Conservation (phyloP, 2,888 invertebrate species). For the Cephus spinipes region DNA sequence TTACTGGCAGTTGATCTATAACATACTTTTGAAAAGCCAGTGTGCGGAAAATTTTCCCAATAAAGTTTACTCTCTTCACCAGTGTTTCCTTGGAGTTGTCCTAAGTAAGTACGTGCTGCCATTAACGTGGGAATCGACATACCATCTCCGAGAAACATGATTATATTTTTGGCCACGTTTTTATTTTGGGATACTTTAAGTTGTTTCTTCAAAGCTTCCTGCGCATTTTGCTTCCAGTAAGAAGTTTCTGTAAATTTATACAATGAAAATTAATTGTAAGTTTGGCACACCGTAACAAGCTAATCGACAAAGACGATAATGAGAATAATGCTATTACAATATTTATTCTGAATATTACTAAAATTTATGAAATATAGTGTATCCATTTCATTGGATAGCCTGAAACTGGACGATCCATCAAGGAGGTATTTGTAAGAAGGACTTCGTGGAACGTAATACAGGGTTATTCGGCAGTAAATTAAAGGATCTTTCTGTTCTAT, state of each 20-base stretch:
- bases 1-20: neutral
- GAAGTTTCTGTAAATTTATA: slow-evolving; percentile 22
- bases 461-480: too few species aligned
- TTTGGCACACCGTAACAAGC: too few species aligned
- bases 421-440: too few species aligned
- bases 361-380: too few species aligned
- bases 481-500: too few species aligned
- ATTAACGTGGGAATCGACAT: slow-evolving; percentile 87
- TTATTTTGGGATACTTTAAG: slow-evolving; percentile 58
- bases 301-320: too few species aligned
- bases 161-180: slow-evolving; percentile 76
- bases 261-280: too few species aligned
- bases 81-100: slow-evolving; percentile 70
- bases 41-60: slow-evolving; percentile 82
- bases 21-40: slow-evolving; percentile 80
- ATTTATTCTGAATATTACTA: too few species aligned
- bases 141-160: slow-evolving; percentile 88
- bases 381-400: neutral
- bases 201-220: slow-evolving; percentile 63
- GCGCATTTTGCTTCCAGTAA: slow-evolving; percentile 69
- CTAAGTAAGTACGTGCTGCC: slow-evolving; percentile 80
- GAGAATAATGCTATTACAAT: too few species aligned
- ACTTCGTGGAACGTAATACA: too few species aligned
- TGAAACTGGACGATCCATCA: neutral
- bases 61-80: slow-evolving; percentile 80